Evolutionary conservation across 2,113 vertebrate species (phyloP), one percentile per base, ranked within the genome.

Genomic region (Perca flavescens): DNA sequence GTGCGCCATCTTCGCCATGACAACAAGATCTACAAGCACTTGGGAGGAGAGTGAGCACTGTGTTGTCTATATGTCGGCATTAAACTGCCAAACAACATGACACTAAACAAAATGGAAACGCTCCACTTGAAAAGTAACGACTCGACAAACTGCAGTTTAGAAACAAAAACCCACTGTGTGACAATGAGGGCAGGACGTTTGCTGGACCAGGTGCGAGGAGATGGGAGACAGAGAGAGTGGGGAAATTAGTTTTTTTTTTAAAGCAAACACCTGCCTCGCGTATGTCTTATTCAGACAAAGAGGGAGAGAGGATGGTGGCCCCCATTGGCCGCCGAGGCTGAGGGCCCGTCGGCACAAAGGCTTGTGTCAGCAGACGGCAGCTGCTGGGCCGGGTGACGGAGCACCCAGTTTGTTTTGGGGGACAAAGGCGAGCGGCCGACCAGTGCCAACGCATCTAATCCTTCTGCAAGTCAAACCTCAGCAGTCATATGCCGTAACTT

Each of bases 381-480:
- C 94, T 94, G 94, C 88, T 75, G 77, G 61, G 52, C 77, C 58
- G 70, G 49, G 52, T 74, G 90, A 89, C 78, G 58, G 73, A 85
- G 82, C 70, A 49, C 65, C 84, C 85, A 60, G 90, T 91, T 92
- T 90, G 91, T 89, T 92, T 84, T 89, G 89, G 82, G 88, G 84
- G 84, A 95, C 94, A 95, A 96, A 95, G 87, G 89, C 61, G 50
- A 85, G 86, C 81, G 16, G 85, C 3, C 15, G 67, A 74, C 54
- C 83, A 84, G 88, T 89, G 91, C 93, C 90, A 91, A 89, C 84
- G 66, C 67, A 11, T 83, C 87, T 94, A 92, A 94, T 94, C 93
- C 87, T 74, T 13, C 54, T 0, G 50, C 74, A 58, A 78, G 85
- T 85, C 90, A 61, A 52, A 82, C 34, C 82, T 63, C 83, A 72